A percentile compares a stretch with the other conserved stretches of the same genome.
Conservation (phyloP, 2,888 invertebrate species). For the Lycocerus yunnanus region DNA sequence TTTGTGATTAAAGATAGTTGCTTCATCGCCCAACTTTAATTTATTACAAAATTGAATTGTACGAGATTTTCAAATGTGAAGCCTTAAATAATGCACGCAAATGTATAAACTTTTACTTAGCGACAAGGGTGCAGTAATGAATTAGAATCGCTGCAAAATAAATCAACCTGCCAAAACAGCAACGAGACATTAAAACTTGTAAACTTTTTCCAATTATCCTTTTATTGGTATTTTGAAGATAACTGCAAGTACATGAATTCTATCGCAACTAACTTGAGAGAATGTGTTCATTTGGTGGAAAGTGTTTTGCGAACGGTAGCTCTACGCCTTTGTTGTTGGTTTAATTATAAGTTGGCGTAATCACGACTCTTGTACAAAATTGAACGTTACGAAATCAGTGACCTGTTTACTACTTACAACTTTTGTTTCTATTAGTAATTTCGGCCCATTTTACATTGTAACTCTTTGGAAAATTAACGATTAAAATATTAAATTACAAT, state of each 20-base stretch:
- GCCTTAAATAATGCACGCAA: not conserved
- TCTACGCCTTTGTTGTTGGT: slow-evolving; percentile 26
- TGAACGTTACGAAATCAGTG: slow-evolving; percentile 26
- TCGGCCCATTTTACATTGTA: too few relatives aligned
- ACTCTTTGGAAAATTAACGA: too few relatives aligned
- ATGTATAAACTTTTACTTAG: not conserved
- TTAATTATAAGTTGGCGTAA: slow-evolving; percentile 30
- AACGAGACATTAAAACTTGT: slow-evolving; percentile 5
- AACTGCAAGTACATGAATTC: slow-evolving; percentile 16
- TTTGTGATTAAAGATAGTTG: not conserved
- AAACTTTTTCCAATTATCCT: slow-evolving; percentile 14
- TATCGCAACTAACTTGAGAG: slow-evolving; percentile 15
- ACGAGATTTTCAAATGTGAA: not conserved
- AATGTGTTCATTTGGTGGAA: slow-evolving; percentile 27
- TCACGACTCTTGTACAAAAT: slow-evolving; percentile 22
- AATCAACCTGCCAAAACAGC: not conserved
- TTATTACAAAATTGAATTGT: not conserved
- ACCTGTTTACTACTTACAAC: slow-evolving; percentile 18
- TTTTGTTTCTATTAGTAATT: slow-evolving; percentile 6
- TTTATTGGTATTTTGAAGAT: slow-evolving; percentile 10
- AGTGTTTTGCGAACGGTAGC: slow-evolving; percentile 29
- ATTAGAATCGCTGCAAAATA: not conserved
- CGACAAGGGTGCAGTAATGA: not conserved
- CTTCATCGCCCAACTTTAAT: not conserved
- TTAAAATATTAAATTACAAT: not conserved